Conservation (phyloP, 1,140 invertebrate genomes). For the Pteromalus puparum region DNA sequence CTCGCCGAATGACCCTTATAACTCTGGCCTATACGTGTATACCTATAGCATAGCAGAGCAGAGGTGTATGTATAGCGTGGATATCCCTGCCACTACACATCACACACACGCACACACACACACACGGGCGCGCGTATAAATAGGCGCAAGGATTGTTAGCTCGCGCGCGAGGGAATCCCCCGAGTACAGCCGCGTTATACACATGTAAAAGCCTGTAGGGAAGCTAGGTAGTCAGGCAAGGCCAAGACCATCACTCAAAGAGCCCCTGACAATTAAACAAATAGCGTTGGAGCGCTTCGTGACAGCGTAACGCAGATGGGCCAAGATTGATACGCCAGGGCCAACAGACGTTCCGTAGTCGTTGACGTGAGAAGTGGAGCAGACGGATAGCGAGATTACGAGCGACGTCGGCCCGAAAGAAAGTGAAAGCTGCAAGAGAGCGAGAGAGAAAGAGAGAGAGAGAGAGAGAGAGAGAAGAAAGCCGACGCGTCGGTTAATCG, state of each 20-base stretch:
- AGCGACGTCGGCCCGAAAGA: background rate
- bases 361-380: slow-evolving; percentile 3
- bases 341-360: background rate
- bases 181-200: background rate
- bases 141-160: background rate
- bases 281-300: slow-evolving; percentile 1
- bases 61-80: background rate
- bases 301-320: background rate
- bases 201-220: background rate
- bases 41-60: background rate
- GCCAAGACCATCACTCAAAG: slow-evolving; percentile 33
- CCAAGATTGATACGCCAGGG: slow-evolving; percentile 20
- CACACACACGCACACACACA: no score
- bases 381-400: slow-evolving; percentile 10
- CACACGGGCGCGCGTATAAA: background rate
- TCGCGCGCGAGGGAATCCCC: no score
- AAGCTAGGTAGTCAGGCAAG: background rate
- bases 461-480: background rate
- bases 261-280: slow-evolving; percentile 45
- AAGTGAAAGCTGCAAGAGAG: background rate
- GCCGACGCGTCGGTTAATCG: background rate
- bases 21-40: background rate
- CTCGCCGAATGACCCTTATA: background rate
- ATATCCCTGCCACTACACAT: background rate
- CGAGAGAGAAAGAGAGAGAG: background rate